Conservation (phyloP, 1,140 invertebrate species). For the Alviniconcha marisindica region DNA sequence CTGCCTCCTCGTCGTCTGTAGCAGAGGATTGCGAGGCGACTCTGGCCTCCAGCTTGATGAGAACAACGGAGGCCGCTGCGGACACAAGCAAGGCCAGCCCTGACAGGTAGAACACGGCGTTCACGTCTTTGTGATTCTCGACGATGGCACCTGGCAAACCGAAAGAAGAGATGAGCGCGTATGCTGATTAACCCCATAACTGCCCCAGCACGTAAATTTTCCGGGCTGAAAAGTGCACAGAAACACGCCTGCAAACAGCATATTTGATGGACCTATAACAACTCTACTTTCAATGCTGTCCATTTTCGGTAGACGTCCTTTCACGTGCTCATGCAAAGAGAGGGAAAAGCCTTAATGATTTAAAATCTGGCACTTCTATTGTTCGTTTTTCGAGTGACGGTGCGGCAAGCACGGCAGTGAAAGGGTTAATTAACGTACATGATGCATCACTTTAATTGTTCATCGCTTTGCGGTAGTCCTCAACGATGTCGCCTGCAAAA, state of each 20-base stretch:
- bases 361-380: too few relatives aligned
- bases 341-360: too few relatives aligned
- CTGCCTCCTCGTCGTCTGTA: not conserved
- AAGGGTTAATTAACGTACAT: too few relatives aligned
- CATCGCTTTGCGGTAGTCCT: too few relatives aligned
- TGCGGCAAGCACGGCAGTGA: too few relatives aligned
- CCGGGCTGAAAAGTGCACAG: too few relatives aligned
- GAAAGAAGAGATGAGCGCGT: too few relatives aligned
- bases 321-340: not conserved
- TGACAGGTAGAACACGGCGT: constrained; percentile 4
- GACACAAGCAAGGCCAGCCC: not conserved
- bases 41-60: not conserved
- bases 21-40: not conserved
- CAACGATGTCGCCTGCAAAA: too few relatives aligned
- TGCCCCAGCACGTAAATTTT: too few relatives aligned
- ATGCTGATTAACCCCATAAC: too few relatives aligned
- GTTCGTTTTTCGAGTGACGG: too few relatives aligned
- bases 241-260: not conserved
- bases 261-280: not conserved
- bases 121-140: not conserved
- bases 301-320: not conserved
- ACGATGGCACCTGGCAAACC: not conserved
- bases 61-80: not conserved
- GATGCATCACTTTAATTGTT: too few relatives aligned
- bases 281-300: not conserved